Base-by-base conservation (phyloP, 2,797 vertebrate species). In the Halcyon smyrnensis region DNA sequence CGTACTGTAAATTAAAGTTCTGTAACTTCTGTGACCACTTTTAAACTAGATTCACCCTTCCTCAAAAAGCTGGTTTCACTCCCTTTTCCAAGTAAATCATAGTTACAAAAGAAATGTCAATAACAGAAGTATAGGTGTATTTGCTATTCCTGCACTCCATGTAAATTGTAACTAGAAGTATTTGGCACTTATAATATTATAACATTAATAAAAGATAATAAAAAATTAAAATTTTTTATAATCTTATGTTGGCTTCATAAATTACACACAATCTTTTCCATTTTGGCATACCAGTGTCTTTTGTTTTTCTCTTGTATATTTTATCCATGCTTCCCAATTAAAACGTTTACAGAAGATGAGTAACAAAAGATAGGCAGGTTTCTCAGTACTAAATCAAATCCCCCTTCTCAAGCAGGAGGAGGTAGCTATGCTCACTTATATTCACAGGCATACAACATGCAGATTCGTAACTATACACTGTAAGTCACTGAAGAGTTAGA, bases 401-500 rank as follows among this genome's bases (percentile, higher is more conserved):
- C 89, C 23, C 51, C 34, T 53, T 36, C 45, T 27, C 3, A 4
- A 62, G 45, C 5, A 71, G 75, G 43, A 87, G 59, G 51, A 37
- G 0, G 2, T 6, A 30, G 34, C 37, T 69, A 14, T 0, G 0
- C 39, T 6, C 5, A 30, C 24, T 18, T 65, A 9, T 34, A 25
- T 39, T 79, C 46, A 14, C 34, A 84, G 45, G 59, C 30, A 16
- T 7, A 6, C 30, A 28, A 24, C 6, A 0, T 4, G 8, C 12
- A 4, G 20, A 18, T 25, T n/a, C 14, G 9, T 9, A 28, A 17
- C 36, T 17, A 3, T 17, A 1, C 3, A 1, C 41, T 16, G 2
- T 2, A 8, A 62, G 6, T 27, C 28, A 12, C 36, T 9, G 3
- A 21, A 18, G 64, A 70, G 13, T 6, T 8, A 9, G n/a, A 30